Evolutionary conservation across 2,888 invertebrate species (phyloP), one percentile per base, ranked within the genome.

Genomic region (Torymus aiolomorphi): DNA sequence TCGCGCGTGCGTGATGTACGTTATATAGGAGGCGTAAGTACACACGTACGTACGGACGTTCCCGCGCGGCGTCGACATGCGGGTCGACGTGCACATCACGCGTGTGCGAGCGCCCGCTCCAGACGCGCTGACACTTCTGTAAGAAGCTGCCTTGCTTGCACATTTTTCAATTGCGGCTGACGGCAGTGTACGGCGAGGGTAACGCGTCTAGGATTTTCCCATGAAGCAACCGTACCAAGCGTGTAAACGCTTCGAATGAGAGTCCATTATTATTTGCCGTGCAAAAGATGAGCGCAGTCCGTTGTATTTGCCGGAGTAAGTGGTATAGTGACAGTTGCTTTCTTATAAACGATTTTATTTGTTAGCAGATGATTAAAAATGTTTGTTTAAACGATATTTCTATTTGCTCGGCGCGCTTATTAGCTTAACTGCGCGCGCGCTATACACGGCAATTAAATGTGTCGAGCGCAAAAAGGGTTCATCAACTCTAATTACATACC

Each of bases 91-190:
- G 8, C 8, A 56, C 66, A 16, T 51, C 57, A 59, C n/a, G n/a
- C 31, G 56, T 16, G 54, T 59, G 20, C 24, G 42, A 65, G 49
- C 4, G n/a, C 42, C 63, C 65, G 10, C 56, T 65, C 24, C 11
- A 13, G 16, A 14, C 12, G 20, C 18, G 67, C 31, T 52, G 52
- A 2, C 20, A 20, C n/a, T 18, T 72, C 72, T 72, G 8, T 42
- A 62, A 62, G 72, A 52, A 54, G 20, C 73, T 16, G 16, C 16
- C 16, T 11, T 59, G 66, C 65, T 56, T 66, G 66, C n/a, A 59
- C 59, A 59, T 75, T 75, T 67, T 75, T 75, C 75, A 75, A 75
- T 75, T 75, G 42, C 24, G 42, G 42, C 8, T 24, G 51, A 51
- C 24, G 20, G 20, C 20, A 51, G 49, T 59, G 49, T 51, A 75